Base-by-base conservation (phyloP, 2,113 vertebrate species). In the Coryphaenoides rupestris region DNA sequence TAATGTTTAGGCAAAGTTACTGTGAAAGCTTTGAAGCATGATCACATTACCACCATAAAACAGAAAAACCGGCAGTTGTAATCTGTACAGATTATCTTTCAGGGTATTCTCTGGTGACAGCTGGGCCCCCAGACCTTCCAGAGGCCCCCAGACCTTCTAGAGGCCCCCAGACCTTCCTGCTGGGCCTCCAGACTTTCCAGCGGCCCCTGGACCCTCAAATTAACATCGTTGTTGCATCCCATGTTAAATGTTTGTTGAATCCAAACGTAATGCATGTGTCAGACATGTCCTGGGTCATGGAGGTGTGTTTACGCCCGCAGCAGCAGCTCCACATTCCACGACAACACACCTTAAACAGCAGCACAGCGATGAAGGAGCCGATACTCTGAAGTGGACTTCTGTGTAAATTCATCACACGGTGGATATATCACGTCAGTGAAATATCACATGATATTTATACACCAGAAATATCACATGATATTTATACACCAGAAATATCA, bases 31-130 rank as follows among this genome's bases (percentile, higher is more conserved):
- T 60, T 4, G 70, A 75, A 81, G 74, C 67, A 12, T 15, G 77
- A 86, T 81, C 77, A 23, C 59, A 57, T 83, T 52, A 45, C 80
- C 57, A 58, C 65, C 74, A 74, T 80, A 77, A 86, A 87, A 78
- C 56, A 66, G 55, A 82, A 85, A 83, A 83, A 72, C 63, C 47
- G 23, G 53, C 72, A 69, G 68, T 76, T 47, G 68, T 61, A 61
- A 81, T 85, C 73, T 62, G 40, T 68, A 62, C 64, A 56, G 73
- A 83, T 85, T 59, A 54, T 63, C 13, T 88, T 83, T 79, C 80
- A 65, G 46, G 22, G 45, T 9, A 2, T 22, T 72, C 45, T 17
- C 63, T n/a, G 62, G 73, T 12, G 61, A 76, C 77, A 82, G 77
- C 74, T 81, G 78, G 77, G 73, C n/a, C n/a, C n/a, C n/a, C n/a